Evolutionary conservation across 2,113 vertebrate species (phyloP).

Genomic region (Turnix velox): DNA sequence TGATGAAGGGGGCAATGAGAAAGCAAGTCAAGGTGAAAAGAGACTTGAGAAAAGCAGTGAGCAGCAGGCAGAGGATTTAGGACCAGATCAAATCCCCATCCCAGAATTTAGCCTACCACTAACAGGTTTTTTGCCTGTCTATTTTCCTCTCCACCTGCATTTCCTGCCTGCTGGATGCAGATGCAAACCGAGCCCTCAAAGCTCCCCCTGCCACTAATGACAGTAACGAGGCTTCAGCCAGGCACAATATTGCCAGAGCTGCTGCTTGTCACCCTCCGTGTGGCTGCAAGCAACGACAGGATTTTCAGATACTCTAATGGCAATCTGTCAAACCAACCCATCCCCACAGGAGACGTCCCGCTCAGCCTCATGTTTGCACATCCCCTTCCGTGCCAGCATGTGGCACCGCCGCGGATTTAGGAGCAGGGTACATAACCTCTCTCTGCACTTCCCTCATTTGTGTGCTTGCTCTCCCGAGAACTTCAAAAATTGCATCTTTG

Average conservation of each 20-base stretch:
- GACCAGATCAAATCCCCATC: background rate
- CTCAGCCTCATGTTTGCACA: background rate
- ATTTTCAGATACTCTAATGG: constrained; percentile 17
- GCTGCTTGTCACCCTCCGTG: background rate
- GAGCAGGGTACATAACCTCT: constrained; percentile 27
- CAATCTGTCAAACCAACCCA: background rate
- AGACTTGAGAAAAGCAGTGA: background rate
- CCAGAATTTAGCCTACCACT: background rate
- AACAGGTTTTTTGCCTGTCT: background rate
- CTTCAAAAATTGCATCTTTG: constrained; percentile 34
- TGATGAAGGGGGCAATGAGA: background rate
- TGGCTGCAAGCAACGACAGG: background rate
- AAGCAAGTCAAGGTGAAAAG: background rate
- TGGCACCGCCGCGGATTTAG: background rate
- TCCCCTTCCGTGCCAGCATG: background rate
- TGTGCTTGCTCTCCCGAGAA: constrained; percentile 33
- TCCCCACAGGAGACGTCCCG: background rate
- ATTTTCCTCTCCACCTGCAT: rapidly evolving
- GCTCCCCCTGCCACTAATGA: background rate
- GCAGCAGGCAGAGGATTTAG: background rate
- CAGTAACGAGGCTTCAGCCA: background rate
- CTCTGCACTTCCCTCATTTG: background rate
- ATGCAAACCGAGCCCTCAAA: background rate
- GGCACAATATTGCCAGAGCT: rapidly evolving
- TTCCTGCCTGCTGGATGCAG: background rate